A percentile compares a stretch with the other conserved stretches of the same genome.
phyloP scores from a whole-genome alignment of 2,113 vertebrate species.

The Hippocampus comes region DNA sequence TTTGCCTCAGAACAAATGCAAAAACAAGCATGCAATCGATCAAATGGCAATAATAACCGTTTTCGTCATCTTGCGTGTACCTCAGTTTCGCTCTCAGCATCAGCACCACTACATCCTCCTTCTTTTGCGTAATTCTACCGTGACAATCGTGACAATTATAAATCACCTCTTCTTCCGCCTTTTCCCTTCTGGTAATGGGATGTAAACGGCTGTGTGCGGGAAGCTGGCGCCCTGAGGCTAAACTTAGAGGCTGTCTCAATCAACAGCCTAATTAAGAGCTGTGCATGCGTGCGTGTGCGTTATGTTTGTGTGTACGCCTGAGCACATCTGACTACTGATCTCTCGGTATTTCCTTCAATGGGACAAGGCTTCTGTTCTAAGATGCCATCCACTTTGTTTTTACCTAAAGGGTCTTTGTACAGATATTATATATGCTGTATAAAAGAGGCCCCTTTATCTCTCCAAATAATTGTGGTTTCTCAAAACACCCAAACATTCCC shows the following conservation, averaged over 20 bases:
- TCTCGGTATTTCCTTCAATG: conserved; percentile 56
- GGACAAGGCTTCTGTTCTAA: conserved; percentile 34
- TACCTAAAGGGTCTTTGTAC: neutral
- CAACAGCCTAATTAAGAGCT: conserved; percentile 64
- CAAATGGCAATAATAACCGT: conserved; percentile 36
- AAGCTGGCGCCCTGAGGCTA: conserved; percentile 51
- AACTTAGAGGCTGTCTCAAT: conserved; percentile 69
- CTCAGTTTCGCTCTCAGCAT: conserved; percentile 45
- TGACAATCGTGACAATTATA: conserved; percentile 71
- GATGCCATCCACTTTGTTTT: neutral
- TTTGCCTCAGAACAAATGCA: neutral
- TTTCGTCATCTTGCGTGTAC: conserved; percentile 64
- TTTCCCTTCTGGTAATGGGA: conserved; percentile 48
- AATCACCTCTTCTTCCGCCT: conserved; percentile 67
- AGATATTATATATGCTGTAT: neutral
- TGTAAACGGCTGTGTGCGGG: conserved; percentile 28
- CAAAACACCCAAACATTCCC: conserved; percentile 14
- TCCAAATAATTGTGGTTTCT: neutral
- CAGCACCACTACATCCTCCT: conserved; percentile 26
- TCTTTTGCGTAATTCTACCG: conserved; percentile 31
- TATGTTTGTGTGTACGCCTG: conserved; percentile 23
- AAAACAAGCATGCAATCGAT: neutral
- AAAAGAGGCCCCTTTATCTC: neutral
- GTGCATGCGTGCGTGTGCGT: conserved; percentile 34
- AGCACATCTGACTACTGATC: conserved; percentile 54